A percentile compares a stretch with the other conserved stretches of the same genome.
phyloP scores from a whole-genome alignment of 1,140 invertebrate genomes.

The Dendrolimus kikuchii region DNA sequence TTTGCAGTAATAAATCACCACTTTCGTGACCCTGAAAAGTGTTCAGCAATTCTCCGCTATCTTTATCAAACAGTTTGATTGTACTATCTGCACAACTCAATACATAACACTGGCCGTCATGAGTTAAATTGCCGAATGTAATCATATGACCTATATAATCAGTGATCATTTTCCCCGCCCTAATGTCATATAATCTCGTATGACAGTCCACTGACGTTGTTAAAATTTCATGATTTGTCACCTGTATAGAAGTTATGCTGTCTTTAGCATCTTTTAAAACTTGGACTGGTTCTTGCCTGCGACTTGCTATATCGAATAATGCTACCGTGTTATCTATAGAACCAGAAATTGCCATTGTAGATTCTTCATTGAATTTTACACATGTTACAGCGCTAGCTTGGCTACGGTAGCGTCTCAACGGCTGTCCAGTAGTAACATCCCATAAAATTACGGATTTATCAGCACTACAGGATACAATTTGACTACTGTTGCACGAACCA shows the following conservation, averaged over 20 bases:
- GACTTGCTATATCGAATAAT: conserved; percentile 84
- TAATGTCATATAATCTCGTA: conserved; percentile 91
- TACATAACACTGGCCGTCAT: conserved; percentile 90
- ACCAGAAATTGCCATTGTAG: conserved; percentile 90
- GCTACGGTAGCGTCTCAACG: conserved; percentile 85
- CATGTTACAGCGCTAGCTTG: conserved; percentile 92
- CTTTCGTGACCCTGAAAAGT: conserved; percentile 86
- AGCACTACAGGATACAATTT: conserved; percentile 89
- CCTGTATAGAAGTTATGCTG: conserved; percentile 88
- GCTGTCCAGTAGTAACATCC: conserved; percentile 90
- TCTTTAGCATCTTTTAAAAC: conserved; percentile 94
- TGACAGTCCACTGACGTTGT: conserved; percentile 92
- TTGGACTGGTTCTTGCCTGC: conserved; percentile 67
- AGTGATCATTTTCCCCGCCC: conserved; percentile 85
- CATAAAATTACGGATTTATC: conserved; percentile 93
- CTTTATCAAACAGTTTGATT: conserved; percentile 91
- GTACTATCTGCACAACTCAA: conserved; percentile 86
- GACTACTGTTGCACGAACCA: conserved; percentile 92
- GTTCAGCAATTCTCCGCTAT: conserved; percentile 51
- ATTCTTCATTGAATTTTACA: conserved; percentile 96
- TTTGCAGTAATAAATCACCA: conserved; percentile 89
- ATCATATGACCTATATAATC: conserved; percentile 90
- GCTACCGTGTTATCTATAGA: conserved; percentile 93
- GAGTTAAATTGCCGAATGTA: conserved; percentile 82
- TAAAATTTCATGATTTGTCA: conserved; percentile 93